A percentile compares a stretch with the other conserved stretches of the same genome.
Evolutionary conservation across 2,113 vertebrate genomes (phyloP).

Genomic region (Ammodytes dubius): DNA sequence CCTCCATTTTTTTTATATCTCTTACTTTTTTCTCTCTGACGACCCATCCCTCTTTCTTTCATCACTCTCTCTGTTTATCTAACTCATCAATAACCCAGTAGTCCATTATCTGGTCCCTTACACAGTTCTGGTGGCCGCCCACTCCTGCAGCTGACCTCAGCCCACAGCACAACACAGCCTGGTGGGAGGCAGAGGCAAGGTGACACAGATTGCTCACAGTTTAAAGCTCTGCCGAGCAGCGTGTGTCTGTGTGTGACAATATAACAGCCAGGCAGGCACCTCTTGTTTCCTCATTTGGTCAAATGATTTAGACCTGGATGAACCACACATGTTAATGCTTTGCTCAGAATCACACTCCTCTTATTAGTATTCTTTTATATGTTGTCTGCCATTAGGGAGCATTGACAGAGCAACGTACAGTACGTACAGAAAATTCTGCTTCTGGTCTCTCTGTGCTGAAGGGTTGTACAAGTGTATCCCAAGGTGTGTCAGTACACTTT

Average conservation of each 20-base stretch:
- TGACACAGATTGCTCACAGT: conserved; percentile 18
- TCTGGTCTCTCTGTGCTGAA: conserved; percentile 10
- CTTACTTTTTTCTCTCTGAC: neutral
- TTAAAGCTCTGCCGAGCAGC: conserved; percentile 17
- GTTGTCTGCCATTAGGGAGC: neutral
- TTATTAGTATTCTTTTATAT: neutral
- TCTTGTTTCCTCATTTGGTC: neutral
- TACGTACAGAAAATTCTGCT: too few species aligned
- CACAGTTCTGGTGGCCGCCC: conserved; percentile 20
- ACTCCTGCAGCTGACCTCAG: conserved; percentile 41
- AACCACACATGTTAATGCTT: neutral
- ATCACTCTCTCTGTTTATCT: conserved; percentile 25
- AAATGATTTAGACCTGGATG: neutral
- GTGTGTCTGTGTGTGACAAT: neutral
- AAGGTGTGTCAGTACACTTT: neutral
- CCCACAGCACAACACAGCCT: conserved; percentile 24
- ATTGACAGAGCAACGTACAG: neutral
- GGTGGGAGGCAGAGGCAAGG: conserved; percentile 10
- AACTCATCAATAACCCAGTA: conserved; percentile 55
- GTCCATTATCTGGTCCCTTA: conserved; percentile 47
- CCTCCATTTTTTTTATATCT: neutral
- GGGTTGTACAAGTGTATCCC: neutral
- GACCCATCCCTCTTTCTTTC: neutral
- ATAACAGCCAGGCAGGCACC: neutral
- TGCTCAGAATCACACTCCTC: neutral